phyloP scores from a whole-genome alignment of 2,797 vertebrate species.

The Catharus ustulatus region DNA sequence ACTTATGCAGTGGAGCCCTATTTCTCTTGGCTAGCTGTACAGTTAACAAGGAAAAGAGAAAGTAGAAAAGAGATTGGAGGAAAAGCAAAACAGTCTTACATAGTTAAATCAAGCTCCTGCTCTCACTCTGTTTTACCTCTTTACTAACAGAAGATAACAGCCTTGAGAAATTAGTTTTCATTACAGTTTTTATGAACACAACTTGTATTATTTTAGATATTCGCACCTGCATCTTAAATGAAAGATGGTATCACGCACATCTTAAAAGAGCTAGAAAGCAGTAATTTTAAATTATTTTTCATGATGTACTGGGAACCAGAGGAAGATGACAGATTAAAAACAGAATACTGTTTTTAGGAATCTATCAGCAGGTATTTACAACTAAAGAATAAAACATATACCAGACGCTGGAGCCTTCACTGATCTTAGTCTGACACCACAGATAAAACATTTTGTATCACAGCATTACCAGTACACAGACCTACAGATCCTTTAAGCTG shows the following conservation, averaged over 20 bases:
- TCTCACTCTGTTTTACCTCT: not conserved
- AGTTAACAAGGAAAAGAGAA: not conserved
- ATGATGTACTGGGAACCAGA: not conserved
- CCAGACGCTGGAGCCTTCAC: not conserved
- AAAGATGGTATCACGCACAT: not conserved
- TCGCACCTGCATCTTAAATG: not conserved
- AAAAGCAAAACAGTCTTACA: not conserved
- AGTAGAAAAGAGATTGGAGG: not conserved
- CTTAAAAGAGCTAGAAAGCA: not conserved
- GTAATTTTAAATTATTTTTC: not conserved
- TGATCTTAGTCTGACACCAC: not conserved
- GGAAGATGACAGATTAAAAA: not conserved
- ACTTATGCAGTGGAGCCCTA: not conserved
- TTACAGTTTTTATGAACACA: not conserved
- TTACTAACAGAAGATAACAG: not conserved
- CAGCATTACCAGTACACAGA: not conserved
- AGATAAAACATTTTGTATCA: not conserved
- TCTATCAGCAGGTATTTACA: not conserved
- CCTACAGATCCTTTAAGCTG: slow-evolving; percentile 48
- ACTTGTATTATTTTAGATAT: not conserved
- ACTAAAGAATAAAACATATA: not conserved
- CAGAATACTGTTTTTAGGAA: not conserved
- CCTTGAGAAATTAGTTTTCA: not conserved
- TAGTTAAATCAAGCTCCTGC: not conserved
- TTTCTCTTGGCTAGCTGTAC: not conserved